Evolutionary conservation across 1,140 invertebrate genomes (phyloP), one percentile per base, ranked within the genome.

Genomic region (Sycobia sp.): DNA sequence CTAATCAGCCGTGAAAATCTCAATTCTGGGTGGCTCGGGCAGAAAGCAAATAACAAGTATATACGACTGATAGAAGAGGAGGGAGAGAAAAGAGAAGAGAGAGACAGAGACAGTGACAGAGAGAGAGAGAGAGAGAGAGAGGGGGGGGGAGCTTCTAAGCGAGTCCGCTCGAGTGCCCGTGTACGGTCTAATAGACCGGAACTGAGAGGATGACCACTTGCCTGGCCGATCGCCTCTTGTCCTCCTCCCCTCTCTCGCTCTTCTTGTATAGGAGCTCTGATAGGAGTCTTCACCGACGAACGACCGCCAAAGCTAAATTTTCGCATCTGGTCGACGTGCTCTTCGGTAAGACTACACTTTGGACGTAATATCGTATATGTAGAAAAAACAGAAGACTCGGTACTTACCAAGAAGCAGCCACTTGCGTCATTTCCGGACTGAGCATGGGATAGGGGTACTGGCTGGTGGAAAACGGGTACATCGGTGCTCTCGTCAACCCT

Each of bases 391-490:
- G n/a, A 25, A 47, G 11, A 5, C 5, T 13, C 23, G 1, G 3
- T 60, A 88, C 91, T 91, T 86, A 96, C 95, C 94, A 97, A 75
- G 93, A 90, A 53, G 91, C 88, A 67, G 90, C 91, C 71, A 96
- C 92, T 86, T 95, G 94, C 76, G 94, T 91, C 87, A 96, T 95
- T 81, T 97, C 95, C 66, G 94, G 92, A 81, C 92, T 91, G 73
- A 96, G 90, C 87, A 96, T 93, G 72, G 94, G 92, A 84, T 96
- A 96, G 46, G 94, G 91, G 81, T 97, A 97, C 79, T 94, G 94
- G 71, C 87, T 89, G 72, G 91, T 86, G 69, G 80, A 86, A 77
- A 95, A 95, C 57, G 93, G 90, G 83, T 96, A 96, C 87, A 96
- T 91, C 11, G 93, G 89, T 41, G 93, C 91, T 79, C 94, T 87